Evolutionary conservation across 2,797 vertebrate genomes (phyloP).

Genomic region (Pelochelys cantorii): DNA sequence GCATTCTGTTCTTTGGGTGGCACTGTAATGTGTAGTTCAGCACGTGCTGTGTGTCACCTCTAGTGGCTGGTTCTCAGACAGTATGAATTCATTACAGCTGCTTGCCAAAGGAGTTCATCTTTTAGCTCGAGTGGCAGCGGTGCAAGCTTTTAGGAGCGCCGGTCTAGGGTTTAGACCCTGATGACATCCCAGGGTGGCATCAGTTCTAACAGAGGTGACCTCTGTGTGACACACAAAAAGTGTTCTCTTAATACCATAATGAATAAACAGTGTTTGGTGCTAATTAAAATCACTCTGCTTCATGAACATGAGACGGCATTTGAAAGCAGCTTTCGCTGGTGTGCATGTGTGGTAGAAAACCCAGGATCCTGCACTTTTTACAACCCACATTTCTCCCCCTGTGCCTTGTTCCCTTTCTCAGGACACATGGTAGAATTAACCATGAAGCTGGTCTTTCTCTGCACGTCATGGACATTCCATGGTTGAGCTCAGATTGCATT

Average conservation of each 20-base stretch:
- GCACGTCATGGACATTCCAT: conserved; percentile 44
- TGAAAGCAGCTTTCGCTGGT: background rate
- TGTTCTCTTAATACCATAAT: fast-evolving
- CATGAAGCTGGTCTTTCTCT: background rate
- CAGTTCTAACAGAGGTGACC: fast-evolving
- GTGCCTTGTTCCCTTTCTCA: background rate
- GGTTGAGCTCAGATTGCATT: conserved; percentile 40
- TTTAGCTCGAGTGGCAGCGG: background rate
- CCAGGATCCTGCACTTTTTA: fast-evolving
- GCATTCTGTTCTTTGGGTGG: fast-evolving
- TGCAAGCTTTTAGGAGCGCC: fast-evolving
- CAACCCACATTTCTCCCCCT: fast-evolving
- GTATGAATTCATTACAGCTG: fast-evolving
- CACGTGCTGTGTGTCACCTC: fast-evolving
- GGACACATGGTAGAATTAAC: background rate
- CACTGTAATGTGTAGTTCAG: fast-evolving
- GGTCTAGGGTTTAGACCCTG: background rate
- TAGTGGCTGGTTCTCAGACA: fast-evolving
- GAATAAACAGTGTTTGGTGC: fast-evolving
- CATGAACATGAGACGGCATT: fast-evolving
- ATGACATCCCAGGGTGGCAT: fast-evolving
- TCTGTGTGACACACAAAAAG: fast-evolving
- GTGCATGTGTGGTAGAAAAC: fast-evolving
- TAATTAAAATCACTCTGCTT: fast-evolving
- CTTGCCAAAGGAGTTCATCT: background rate